A percentile compares a stretch with the other conserved stretches of the same genome.
phyloP scores from a whole-genome alignment of 2,113 vertebrate species.

The Erpornis zantholeuca region DNA sequence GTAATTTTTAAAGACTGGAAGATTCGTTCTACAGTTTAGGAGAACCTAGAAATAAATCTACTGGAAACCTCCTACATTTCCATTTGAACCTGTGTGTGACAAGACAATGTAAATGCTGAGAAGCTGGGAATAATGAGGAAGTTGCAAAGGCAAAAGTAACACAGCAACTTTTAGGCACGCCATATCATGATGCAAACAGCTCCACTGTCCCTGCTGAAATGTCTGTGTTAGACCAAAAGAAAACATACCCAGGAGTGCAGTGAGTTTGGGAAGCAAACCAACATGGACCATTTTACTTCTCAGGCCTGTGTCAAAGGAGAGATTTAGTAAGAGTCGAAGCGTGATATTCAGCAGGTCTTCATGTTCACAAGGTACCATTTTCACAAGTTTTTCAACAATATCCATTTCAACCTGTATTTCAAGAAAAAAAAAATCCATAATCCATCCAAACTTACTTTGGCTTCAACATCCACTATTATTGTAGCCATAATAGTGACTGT shows the following conservation, averaged over 20 bases:
- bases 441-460: not conserved
- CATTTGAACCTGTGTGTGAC: not conserved
- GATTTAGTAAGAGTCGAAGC: conserved; percentile 86
- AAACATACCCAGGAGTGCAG: conserved; percentile 82
- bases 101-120: not conserved
- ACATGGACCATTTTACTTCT: conserved; percentile 92
- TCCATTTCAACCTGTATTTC: conserved; percentile 83
- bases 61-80: not conserved
- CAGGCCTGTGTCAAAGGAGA: conserved; percentile 90
- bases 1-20: not conserved
- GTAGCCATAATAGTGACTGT: not conserved
- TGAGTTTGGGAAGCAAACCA: conserved; percentile 88
- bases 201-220: not conserved
- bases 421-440: not conserved
- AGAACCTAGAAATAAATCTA: not conserved
- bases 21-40: not conserved
- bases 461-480: not conserved
- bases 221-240: not conserved
- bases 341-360: conserved; percentile 87
- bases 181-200: not conserved
- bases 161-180: not conserved
- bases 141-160: not conserved
- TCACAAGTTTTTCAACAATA: conserved; percentile 87
- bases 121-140: not conserved
- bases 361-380: conserved; percentile 87